A percentile compares a stretch with the other conserved stretches of the same genome.
Evolutionary conservation across 2,113 vertebrate species (phyloP).

Genomic region (Sturnus vulgaris): DNA sequence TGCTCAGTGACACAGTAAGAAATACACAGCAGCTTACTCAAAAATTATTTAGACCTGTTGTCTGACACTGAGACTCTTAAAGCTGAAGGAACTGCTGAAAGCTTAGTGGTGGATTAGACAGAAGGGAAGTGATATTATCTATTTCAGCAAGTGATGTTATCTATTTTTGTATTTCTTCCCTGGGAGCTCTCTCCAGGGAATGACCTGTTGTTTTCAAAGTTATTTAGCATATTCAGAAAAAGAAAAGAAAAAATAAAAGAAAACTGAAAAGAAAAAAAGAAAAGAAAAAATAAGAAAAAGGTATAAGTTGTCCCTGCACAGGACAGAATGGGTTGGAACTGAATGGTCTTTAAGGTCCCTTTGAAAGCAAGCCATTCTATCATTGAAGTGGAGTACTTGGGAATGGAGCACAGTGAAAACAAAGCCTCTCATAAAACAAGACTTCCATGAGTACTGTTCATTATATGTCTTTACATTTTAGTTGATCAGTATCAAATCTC

Average conservation of each 20-base stretch:
- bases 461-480: neutral
- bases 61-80: neutral
- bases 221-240: neutral
- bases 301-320: neutral
- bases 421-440: neutral
- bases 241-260: neutral
- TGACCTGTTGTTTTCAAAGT: neutral
- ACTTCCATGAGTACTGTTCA: neutral
- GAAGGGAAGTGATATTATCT: too few relatives aligned
- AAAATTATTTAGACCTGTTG: neutral
- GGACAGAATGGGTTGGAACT: neutral
- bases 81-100: neutral
- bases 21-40: neutral
- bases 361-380: neutral
- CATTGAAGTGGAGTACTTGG: neutral
- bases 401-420: neutral
- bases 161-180: neutral
- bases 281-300: too few relatives aligned
- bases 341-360: neutral
- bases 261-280: too few relatives aligned
- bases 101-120: neutral
- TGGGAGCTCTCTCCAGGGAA: neutral
- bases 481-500: neutral
- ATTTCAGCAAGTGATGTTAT: neutral
- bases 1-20: neutral